Evolutionary conservation across 2,113 vertebrate genomes (phyloP), one percentile per base, ranked within the genome.

Genomic region (Progne subis): DNA sequence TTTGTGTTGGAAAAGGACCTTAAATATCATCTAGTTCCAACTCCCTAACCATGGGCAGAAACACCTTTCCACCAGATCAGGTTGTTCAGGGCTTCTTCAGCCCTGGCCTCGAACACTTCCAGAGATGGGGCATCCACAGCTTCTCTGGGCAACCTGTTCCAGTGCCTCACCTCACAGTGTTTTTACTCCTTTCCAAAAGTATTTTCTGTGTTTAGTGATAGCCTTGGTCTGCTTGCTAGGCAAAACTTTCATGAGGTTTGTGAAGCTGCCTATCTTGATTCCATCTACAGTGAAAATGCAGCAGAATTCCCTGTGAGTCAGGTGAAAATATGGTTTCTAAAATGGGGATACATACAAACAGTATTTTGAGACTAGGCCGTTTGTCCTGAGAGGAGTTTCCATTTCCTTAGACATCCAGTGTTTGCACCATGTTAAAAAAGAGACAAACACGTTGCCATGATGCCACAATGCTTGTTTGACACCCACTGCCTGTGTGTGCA

Each of bases 401-500:
- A 18, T 77, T 91, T 90, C 55, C 55, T 89, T 53, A 61, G 18
- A 32, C 21, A 46, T 6, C 8, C 18, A 34, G 14, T 14, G 74
- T 64, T 70, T 74, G 26, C 20, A 18, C 32, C 29, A 0, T 2
- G 5, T 59, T 50, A 43, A 52, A 89, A 61, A 55, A 43, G 20
- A 69, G 43, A 34, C 8, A 37, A 55, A 67, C 24, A 68, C 41
- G 19, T 86, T 68, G 9, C 32, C 2, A 0, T 9, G 53, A 56
- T 49, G 49, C 44, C 0, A 0, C 34, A 23, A 0, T 37, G 19
- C 18, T 37, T 71, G 18, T 81, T 49, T 55, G 31, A 57, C 49
- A 56, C 29, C 17, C n/a, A 4, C 75, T 69, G 49, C 46, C 81
- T 50, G 5, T 14, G 31, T 7, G 2, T 5, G 28, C 14, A 12